These are phyloP conservation scores for Drosophila setifemur DNA, from an alignment of 1,140 invertebrate genomes.

Conservation along the genomic window DNA sequence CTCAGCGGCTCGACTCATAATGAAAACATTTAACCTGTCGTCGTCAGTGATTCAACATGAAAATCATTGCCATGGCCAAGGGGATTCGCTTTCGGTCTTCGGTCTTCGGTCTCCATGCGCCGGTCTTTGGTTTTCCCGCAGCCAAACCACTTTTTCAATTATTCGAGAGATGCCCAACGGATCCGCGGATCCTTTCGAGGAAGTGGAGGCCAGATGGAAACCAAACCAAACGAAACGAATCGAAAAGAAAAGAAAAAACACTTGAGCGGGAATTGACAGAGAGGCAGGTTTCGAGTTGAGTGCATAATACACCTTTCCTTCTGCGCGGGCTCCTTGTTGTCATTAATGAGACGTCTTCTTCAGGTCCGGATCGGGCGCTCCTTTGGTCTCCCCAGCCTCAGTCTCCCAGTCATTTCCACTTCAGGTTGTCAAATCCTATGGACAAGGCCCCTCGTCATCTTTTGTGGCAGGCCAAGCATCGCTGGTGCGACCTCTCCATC, in stretches of 20 bases:
- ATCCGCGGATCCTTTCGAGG: constrained; percentile 72
- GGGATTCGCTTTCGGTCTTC: constrained; percentile 14
- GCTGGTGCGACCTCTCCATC: background rate
- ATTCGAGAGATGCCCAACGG: constrained; percentile 41
- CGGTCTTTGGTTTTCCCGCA: constrained; percentile 23
- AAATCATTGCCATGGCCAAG: constrained; percentile 42
- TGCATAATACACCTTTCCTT: constrained; percentile 77
- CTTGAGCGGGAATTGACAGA: constrained; percentile 70
- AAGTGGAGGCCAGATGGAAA: constrained; percentile 28
- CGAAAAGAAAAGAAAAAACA: constrained; percentile 24
- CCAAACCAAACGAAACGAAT: too few relatives aligned
- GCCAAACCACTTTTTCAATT: constrained; percentile 63
- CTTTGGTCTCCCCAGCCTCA: constrained; percentile 16
- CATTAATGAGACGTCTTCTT: constrained; percentile 81
- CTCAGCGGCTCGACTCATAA: constrained; percentile 67
- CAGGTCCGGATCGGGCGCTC: constrained; percentile 36
- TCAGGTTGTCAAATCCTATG: constrained; percentile 67
- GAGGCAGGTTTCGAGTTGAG: constrained; percentile 52
- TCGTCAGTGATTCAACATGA: constrained; percentile 56
- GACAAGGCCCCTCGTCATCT: constrained; percentile 61
- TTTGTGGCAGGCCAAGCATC: constrained; percentile 52
- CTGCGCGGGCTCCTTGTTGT: constrained; percentile 75
- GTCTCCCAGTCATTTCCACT: constrained; percentile 78
- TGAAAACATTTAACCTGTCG: constrained; percentile 82
- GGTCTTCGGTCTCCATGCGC: too few relatives aligned